Evolutionary conservation across 2,113 vertebrate genomes (phyloP), one percentile per base, ranked within the genome.

Genomic region (Lates calcarifer): DNA sequence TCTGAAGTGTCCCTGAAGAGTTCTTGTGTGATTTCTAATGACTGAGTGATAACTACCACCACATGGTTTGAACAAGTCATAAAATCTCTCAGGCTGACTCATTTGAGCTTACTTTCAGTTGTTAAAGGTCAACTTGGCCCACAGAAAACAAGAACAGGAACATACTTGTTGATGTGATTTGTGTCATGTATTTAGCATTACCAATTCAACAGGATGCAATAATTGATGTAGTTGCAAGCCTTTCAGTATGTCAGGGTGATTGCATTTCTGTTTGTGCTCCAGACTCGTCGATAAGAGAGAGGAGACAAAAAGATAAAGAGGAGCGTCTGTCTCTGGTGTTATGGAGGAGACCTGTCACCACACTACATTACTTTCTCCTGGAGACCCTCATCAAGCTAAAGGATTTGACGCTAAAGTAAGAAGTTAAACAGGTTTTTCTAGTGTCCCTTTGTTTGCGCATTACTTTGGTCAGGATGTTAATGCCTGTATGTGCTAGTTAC

Each of bases 391-490:
- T 97, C 92, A 96, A 95, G 93, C 94, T 97, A 92, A 98, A 98
- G 95, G 97, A 99, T 91, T 97, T 94, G 97, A 97, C 97, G 64
- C 93, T 96, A 91, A 97, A 97, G 98, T 99, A 97, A 97, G 96
- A 71, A 43, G 28, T 62, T 1, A 13, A 66, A 81, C 76, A 5
- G 9, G 65, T 67, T 88, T 81, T 61, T 53, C 77, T 24, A 6
- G 17, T 47, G 15, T 17, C 4, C 8, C 24, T 57, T 55, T 57
- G 28, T 51, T 43, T 5, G 3, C 20, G 7, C n/a, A 7, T 5
- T 41, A 0, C 5, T 49, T 17, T 28, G 35, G 2, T 22, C 3
- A 39, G 9, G 24, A 62, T 35, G 15, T 77, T 31, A 47, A 17
- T 63, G 15, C 7, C 17, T n/a, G n/a, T 1, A 3, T 2, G 1